phyloP scores from a whole-genome alignment of 1,140 invertebrate genomes.

The Limonius californicus region DNA sequence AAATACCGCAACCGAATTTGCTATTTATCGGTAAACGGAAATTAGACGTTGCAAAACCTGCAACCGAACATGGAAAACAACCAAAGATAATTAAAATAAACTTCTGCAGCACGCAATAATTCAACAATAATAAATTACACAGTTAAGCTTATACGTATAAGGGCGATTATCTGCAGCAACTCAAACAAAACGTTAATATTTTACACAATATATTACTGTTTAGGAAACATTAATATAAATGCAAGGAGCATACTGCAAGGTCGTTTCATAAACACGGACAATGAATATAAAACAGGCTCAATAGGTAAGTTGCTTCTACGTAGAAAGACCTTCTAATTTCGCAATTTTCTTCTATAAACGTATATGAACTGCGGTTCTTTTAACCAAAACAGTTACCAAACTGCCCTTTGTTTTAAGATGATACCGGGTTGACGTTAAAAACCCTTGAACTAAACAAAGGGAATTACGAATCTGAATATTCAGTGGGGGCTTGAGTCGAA shows the following conservation, averaged over 20 bases:
- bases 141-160: neutral
- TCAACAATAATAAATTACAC: neutral
- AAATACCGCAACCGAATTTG: too few relatives aligned
- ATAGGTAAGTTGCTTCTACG: neutral
- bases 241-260: neutral
- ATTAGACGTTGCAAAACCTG: too few relatives aligned
- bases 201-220: neutral
- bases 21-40: too few relatives aligned
- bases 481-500: neutral
- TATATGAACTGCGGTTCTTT: too few relatives aligned
- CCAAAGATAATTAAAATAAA: too few relatives aligned
- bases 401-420: neutral
- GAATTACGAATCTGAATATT: neutral
- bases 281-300: neutral
- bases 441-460: neutral
- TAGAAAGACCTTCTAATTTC: too few relatives aligned
- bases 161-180: neutral
- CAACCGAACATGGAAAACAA: too few relatives aligned
- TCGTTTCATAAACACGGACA: neutral
- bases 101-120: neutral
- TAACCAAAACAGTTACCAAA: too few relatives aligned
- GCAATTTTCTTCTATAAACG: too few relatives aligned
- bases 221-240: conserved; percentile 1
- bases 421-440: too few relatives aligned
- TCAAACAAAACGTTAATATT: neutral